Evolutionary conservation across 1,140 invertebrate species (phyloP).

Genomic region (Solenopsis fugax): DNA sequence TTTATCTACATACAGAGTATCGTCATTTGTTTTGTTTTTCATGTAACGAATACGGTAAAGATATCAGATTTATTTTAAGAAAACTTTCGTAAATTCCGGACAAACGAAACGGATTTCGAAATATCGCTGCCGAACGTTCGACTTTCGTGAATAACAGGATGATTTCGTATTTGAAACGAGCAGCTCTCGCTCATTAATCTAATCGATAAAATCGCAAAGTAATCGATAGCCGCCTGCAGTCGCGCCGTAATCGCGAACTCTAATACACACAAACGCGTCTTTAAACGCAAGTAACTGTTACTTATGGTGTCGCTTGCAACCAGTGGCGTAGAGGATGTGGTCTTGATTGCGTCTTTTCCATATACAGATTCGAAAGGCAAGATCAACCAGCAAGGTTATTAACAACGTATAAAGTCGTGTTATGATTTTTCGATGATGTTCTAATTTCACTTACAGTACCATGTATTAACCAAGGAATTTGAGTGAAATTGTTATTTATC

Average conservation of each 20-base stretch:
- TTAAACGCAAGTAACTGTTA: constrained; percentile 50
- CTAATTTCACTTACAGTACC: neutral
- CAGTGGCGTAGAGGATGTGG: constrained; percentile 45
- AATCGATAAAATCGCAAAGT: constrained; percentile 77
- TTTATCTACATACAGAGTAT: too few species aligned
- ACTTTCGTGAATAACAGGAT: constrained; percentile 59
- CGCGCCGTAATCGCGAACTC: constrained; percentile 62
- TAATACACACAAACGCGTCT: constrained; percentile 57
- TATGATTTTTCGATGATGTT: neutral
- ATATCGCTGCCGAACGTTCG: constrained; percentile 49
- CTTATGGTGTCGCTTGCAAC: constrained; percentile 47
- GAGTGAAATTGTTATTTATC: neutral
- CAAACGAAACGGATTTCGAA: constrained; percentile 33
- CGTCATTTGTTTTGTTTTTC: neutral
- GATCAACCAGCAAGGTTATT: constrained; percentile 33
- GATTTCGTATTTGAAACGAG: constrained; percentile 64
- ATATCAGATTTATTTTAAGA: constrained; percentile 50
- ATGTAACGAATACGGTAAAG: neutral
- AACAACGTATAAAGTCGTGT: constrained; percentile 11
- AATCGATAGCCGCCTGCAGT: constrained; percentile 72
- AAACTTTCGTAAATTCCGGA: constrained; percentile 58
- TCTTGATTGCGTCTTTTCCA: constrained; percentile 46
- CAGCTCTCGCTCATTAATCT: constrained; percentile 78
- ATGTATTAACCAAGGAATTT: neutral
- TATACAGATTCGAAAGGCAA: constrained; percentile 32